phyloP scores from a whole-genome alignment of 2,888 invertebrate species.

The Eilema depressum region DNA sequence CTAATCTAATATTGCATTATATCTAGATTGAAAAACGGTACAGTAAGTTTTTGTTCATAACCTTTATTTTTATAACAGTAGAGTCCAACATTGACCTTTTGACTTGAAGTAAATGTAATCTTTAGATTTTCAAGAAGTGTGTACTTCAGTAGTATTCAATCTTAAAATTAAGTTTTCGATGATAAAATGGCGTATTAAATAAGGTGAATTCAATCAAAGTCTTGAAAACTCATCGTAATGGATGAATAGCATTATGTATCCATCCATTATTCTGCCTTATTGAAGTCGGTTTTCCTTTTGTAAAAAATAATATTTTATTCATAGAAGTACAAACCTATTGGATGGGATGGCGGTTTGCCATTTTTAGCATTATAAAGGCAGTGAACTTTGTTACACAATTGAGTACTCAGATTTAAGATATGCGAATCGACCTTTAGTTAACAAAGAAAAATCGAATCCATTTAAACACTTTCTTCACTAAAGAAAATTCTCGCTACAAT shows the following conservation, averaged over 20 bases:
- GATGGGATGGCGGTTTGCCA: not conserved
- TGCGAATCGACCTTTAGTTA: conserved; percentile 6
- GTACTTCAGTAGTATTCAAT: no score
- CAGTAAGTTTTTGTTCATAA: no score
- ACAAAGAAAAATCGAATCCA: conserved; percentile 19
- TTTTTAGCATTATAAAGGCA: not conserved
- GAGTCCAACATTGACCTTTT: no score
- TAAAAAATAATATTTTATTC: not conserved
- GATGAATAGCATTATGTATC: not conserved
- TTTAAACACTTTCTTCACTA: conserved; percentile 15
- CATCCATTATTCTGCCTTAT: not conserved
- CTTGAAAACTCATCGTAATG: no score
- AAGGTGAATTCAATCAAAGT: no score
- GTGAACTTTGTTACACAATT: not conserved
- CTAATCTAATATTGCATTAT: no score
- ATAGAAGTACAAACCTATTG: not conserved
- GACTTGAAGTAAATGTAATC: no score
- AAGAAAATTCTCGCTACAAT: conserved; percentile 25
- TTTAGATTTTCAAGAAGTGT: no score
- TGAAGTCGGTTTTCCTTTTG: not conserved
- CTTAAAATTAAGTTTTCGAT: no score
- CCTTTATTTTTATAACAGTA: no score
- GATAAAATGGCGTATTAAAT: no score
- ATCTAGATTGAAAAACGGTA: no score
- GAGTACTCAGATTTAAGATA: not conserved